Conservation (phyloP, 2,797 vertebrate species). For the Coregonus ussuriensis region DNA sequence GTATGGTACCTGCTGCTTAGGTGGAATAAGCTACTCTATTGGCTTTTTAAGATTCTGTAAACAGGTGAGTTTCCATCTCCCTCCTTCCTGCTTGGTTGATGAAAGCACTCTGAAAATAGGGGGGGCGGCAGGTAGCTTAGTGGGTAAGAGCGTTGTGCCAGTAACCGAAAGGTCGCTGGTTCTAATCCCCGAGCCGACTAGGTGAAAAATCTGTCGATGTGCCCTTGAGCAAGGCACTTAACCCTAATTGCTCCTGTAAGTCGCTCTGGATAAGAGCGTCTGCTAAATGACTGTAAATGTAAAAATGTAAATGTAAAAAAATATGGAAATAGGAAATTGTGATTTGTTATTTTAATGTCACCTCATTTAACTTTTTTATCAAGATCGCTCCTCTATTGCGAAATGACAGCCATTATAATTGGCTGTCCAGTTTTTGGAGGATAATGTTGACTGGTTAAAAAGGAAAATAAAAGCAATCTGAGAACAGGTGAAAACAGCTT, state of each 20-base stretch:
- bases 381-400: conserved; percentile 35
- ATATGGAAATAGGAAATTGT: conserved; percentile 7
- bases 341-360: conserved; percentile 5
- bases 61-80: conserved; percentile 81
- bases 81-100: background rate
- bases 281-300: too few relatives aligned
- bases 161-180: too few relatives aligned
- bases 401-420: conserved; percentile 63
- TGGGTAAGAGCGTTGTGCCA: too few relatives aligned
- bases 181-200: too few relatives aligned
- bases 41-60: conserved; percentile 97
- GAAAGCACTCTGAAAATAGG: background rate
- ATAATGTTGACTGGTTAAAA: conserved; percentile 51
- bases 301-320: too few relatives aligned
- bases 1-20: conserved; percentile 92
- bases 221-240: too few relatives aligned
- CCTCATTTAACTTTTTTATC: conserved; percentile 42
- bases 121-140: too few relatives aligned
- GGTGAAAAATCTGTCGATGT: too few relatives aligned
- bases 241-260: too few relatives aligned
- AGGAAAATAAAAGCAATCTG: conserved; percentile 58
- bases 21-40: conserved; percentile 90
- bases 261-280: too few relatives aligned
- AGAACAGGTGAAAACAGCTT: conserved; percentile 59
- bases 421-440: conserved; percentile 49